These are phyloP conservation scores for Lepus europaeus DNA, from an alignment of 2,113 vertebrate genomes.

Conservation along the genomic window DNA sequence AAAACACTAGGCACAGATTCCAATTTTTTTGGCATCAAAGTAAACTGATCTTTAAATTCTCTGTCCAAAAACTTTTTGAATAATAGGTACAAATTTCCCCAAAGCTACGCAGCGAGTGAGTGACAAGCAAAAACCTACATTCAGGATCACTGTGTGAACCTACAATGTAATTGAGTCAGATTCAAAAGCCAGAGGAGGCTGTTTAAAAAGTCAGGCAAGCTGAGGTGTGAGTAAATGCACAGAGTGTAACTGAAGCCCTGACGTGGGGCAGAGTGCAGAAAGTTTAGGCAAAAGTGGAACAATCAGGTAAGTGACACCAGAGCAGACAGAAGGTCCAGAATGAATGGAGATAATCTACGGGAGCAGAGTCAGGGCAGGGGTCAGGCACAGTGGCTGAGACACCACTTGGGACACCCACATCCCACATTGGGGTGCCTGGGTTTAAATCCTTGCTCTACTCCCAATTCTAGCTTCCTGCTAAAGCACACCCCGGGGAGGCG, in stretches of 20 bases:
- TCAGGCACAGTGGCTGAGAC: too few species aligned
- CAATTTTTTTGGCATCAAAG: too few species aligned
- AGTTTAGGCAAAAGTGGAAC: not conserved
- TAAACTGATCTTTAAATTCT: too few species aligned
- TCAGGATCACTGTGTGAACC: rapidly evolving
- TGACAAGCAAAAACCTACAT: not conserved
- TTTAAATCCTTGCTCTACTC: too few species aligned
- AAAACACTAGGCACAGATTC: too few species aligned
- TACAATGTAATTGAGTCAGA: not conserved
- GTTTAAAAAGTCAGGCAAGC: not conserved
- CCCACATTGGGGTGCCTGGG: too few species aligned
- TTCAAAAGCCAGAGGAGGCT: not conserved
- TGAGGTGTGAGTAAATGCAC: not conserved
- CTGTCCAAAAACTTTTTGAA: too few species aligned
- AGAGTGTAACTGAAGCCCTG: not conserved
- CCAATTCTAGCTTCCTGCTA: too few species aligned
- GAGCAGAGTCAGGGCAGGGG: not conserved
- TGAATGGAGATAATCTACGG: rapidly evolving
- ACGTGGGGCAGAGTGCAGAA: not conserved
- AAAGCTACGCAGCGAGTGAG: not conserved
- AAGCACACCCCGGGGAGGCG: too few species aligned
- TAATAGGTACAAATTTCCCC: not conserved
- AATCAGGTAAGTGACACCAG: not conserved
- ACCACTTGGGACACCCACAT: too few species aligned
- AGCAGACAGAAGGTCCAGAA: not conserved